Conservation (phyloP, 2,797 vertebrate species). For the Simalia tracyae region DNA sequence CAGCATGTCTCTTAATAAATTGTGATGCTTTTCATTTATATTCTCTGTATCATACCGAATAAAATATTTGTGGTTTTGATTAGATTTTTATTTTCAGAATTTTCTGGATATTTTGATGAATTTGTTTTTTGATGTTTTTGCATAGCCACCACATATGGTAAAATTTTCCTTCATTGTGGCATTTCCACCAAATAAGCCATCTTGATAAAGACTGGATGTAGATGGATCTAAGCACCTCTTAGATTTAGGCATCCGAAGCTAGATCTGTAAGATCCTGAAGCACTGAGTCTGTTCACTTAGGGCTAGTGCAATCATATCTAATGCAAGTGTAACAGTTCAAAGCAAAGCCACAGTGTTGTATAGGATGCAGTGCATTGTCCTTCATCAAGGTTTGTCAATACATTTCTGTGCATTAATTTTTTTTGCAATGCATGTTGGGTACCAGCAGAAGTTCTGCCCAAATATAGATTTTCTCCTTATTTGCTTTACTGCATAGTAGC, state of each 20-base stretch:
- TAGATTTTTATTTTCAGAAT: neutral
- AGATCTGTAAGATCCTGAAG: neutral
- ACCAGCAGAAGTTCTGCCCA: neutral
- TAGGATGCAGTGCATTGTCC: neutral
- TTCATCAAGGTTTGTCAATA: neutral
- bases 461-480: neutral
- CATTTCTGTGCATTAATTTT: neutral
- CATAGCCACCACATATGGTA: neutral
- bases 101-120: neutral
- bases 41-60: neutral
- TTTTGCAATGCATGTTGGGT: neutral
- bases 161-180: neutral
- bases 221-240: neutral
- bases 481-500: neutral
- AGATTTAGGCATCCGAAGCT: neutral
- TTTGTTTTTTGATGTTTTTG: neutral
- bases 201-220: neutral
- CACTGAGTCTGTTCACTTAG: neutral
- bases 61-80: neutral
- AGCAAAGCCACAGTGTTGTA: neutral
- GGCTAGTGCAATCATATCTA: neutral
- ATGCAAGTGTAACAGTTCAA: neutral
- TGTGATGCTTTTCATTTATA: neutral
- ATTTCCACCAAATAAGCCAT: neutral
- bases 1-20: neutral